Evolutionary conservation across 2,888 invertebrate genomes (phyloP).

Genomic region (Phortica magna): DNA sequence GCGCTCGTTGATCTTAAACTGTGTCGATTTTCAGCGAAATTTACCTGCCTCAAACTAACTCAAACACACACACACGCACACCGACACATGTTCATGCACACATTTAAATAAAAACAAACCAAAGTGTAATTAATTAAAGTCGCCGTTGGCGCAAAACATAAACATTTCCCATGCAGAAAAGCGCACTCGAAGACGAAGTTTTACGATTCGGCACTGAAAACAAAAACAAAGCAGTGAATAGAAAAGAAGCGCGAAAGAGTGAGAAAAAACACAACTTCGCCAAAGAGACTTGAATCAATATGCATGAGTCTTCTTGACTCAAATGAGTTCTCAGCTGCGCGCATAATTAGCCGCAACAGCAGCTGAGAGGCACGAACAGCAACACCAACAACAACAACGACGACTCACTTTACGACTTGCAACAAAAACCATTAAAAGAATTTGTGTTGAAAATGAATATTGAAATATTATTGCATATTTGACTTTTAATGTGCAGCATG

Average conservation of each 20-base stretch:
- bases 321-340: not conserved
- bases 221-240: not conserved
- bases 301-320: not conserved
- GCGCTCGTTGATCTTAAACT: constrained; percentile 7
- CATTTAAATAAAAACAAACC: too few species aligned
- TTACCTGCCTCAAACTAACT: constrained; percentile 1
- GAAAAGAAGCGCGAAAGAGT: not conserved
- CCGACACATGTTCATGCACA: not conserved
- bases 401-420: not conserved
- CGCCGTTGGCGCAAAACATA: not conserved
- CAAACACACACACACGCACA: not conserved
- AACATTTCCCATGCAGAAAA: constrained; percentile 14
- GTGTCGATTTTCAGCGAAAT: constrained; percentile 10
- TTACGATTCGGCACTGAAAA: too few species aligned
- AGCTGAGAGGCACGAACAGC: not conserved
- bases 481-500: not conserved
- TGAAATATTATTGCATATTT: not conserved
- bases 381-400: not conserved
- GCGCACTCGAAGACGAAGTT: not conserved
- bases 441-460: not conserved
- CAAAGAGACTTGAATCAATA: not conserved
- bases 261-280: not conserved
- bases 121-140: not conserved
- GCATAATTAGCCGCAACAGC: not conserved
- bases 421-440: not conserved